Percentiles rank a stretch among this genome's conserved stretches.
These are phyloP conservation scores for Drosophila nr. perissopoda DNA, from an alignment of 2,888 invertebrate genomes.

Conservation along the genomic window DNA sequence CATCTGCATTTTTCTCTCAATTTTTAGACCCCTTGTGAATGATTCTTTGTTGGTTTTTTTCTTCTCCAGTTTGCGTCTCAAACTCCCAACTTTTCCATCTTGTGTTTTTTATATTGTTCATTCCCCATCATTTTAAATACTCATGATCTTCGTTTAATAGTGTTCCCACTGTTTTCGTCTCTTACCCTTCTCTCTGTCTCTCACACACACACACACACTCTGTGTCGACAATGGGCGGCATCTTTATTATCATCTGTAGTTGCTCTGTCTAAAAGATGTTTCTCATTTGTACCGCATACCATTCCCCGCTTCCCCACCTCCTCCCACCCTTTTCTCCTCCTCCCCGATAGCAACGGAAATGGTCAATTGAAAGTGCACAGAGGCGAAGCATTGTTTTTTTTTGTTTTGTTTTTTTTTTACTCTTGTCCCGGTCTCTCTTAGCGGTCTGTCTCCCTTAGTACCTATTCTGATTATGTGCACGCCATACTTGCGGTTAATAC, in stretches of 20 bases:
- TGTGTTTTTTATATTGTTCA: not conserved
- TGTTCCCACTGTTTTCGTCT: not conserved
- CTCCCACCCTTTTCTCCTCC: not conserved
- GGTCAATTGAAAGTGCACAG: slow-evolving; percentile 59
- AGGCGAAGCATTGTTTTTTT: slow-evolving; percentile 42
- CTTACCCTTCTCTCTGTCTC: not conserved
- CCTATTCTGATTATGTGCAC: slow-evolving; percentile 31
- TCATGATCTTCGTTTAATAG: slow-evolving; percentile 9
- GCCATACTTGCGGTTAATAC: slow-evolving; percentile 31
- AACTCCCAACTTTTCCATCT: not conserved
- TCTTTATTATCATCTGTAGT: slow-evolving; percentile 14
- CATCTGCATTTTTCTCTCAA: slow-evolving; percentile 1
- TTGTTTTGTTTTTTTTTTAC: not conserved
- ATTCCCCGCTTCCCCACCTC: slow-evolving; percentile 1
- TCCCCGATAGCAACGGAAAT: slow-evolving; percentile 38
- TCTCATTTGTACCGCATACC: slow-evolving; percentile 25
- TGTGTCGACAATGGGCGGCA: slow-evolving; percentile 3
- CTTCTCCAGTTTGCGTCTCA: not conserved
- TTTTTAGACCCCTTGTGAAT: slow-evolving; percentile 5
- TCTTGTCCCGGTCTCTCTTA: slow-evolving; percentile 8
- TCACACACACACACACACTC: not conserved
- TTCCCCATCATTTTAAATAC: not conserved
- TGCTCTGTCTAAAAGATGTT: slow-evolving; percentile 26
- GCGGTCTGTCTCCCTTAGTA: slow-evolving; percentile 15
- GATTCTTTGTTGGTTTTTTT: not conserved